Conservation (phyloP, 2,113 vertebrate genomes). For the Acinonyx jubatus region DNA sequence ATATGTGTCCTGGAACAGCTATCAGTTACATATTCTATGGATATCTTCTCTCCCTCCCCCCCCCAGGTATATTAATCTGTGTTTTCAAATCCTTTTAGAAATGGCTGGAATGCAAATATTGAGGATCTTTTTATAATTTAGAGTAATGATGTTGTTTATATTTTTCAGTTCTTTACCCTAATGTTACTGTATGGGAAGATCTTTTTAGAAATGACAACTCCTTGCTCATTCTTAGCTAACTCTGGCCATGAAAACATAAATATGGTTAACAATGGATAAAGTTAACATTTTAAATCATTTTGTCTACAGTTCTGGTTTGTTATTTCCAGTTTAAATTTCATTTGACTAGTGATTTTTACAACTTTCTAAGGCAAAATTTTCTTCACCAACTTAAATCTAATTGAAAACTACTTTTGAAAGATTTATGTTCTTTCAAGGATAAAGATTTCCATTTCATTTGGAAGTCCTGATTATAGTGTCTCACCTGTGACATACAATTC, state of each 20-base stretch:
- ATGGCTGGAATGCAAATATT: neutral
- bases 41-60: neutral
- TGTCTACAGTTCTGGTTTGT: neutral
- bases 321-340: constrained; percentile 14
- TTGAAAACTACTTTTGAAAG: constrained; percentile 41
- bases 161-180: neutral
- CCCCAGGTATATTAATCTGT: neutral
- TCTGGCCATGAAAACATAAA: neutral
- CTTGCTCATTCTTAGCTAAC: neutral
- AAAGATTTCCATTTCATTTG: constrained; percentile 52
- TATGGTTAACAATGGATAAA: neutral
- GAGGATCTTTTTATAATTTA: neutral
- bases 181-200: neutral
- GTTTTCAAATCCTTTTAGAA: neutral
- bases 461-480: constrained; percentile 49
- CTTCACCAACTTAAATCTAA: constrained; percentile 48
- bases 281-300: neutral
- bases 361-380: constrained; percentile 16
- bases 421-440: neutral
- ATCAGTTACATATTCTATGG: neutral
- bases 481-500: neutral
- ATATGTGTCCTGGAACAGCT: neutral
- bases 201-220: neutral
- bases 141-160: neutral
- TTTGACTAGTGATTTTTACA: constrained; percentile 5